phyloP scores from a whole-genome alignment of 2,888 invertebrate genomes.

The Leucophenga maculata region DNA sequence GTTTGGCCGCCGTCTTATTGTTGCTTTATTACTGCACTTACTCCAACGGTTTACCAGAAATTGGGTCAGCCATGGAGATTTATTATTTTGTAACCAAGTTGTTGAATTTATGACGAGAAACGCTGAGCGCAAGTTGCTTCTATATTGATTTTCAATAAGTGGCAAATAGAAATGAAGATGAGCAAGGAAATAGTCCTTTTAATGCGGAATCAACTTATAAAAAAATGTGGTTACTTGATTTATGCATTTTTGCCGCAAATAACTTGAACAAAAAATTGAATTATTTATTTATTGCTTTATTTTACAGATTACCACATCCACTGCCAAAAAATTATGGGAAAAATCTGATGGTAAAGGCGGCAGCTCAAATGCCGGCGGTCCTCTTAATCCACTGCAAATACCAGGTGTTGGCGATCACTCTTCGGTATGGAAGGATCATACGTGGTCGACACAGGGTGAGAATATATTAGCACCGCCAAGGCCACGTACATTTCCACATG shows the following conservation, averaged over 20 bases:
- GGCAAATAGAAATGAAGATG: background rate
- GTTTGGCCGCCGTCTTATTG: background rate
- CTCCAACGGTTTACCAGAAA: background rate
- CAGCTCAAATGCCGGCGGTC: slow-evolving; percentile 74
- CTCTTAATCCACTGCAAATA: slow-evolving; percentile 82
- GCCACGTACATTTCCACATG: slow-evolving; percentile 77
- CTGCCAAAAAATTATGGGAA: slow-evolving; percentile 95
- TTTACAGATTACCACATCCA: slow-evolving; percentile 91
- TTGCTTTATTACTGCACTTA: background rate
- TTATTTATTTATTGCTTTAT: slow-evolving; percentile 40
- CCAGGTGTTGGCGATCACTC: slow-evolving; percentile 77
- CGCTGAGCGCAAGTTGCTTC: background rate
- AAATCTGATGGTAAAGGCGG: slow-evolving; percentile 86
- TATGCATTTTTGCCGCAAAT: slow-evolving; percentile 11
- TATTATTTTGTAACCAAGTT: background rate
- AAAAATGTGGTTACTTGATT: slow-evolving; percentile 14
- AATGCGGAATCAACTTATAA: too few species aligned
- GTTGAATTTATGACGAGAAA: background rate
- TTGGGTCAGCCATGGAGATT: slow-evolving; percentile 9
- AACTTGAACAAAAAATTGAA: background rate
- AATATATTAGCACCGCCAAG: slow-evolving; percentile 86
- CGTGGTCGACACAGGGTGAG: slow-evolving; percentile 92
- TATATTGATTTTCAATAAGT: slow-evolving; percentile 18
- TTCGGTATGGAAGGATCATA: slow-evolving; percentile 93
- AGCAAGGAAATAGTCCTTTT: background rate